These are phyloP conservation scores for Vidua chalybeata DNA, from an alignment of 2,113 vertebrate genomes.

Conservation along the genomic window DNA sequence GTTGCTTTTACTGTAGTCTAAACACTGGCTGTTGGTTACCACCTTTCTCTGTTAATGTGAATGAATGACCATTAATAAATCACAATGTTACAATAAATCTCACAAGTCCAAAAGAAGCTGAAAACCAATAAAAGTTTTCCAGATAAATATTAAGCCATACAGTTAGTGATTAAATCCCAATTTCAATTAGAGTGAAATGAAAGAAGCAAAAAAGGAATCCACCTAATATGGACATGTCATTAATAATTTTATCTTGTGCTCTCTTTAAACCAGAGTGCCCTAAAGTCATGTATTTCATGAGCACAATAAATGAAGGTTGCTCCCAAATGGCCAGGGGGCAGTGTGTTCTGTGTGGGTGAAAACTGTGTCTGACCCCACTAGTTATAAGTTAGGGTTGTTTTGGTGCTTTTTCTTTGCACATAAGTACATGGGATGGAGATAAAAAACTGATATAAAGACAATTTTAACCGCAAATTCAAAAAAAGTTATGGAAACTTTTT, in stretches of 20 bases:
- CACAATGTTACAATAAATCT: neutral
- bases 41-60: neutral
- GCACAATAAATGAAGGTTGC: neutral
- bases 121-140: neutral
- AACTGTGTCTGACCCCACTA: fast-evolving
- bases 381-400: neutral
- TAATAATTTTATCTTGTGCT: neutral
- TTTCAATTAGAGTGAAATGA: neutral
- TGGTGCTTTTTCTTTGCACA: fast-evolving
- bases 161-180: neutral
- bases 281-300: neutral
- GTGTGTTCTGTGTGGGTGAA: neutral
- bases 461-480: neutral
- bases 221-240: neutral
- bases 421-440: neutral
- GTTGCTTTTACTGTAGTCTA: neutral
- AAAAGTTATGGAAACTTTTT: neutral
- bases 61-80: neutral
- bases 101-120: neutral
- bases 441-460: neutral
- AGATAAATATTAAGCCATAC: neutral
- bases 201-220: neutral
- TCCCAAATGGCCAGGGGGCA: neutral
- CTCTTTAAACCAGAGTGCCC: neutral
- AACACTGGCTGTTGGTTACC: neutral